phyloP scores from a whole-genome alignment of 2,113 vertebrate genomes.

The Zosterops japonicus region DNA sequence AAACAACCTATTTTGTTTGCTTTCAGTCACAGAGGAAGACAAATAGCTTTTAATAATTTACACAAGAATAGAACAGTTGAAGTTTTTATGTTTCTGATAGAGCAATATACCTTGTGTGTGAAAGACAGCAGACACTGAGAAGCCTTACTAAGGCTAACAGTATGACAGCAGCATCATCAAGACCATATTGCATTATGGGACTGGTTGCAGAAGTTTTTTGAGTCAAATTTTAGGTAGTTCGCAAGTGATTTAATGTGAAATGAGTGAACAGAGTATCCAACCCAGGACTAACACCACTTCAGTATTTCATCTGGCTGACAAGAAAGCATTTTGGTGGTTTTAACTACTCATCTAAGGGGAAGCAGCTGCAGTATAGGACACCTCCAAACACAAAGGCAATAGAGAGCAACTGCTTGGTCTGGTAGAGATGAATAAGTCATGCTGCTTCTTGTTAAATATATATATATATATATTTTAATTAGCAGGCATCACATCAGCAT shows the following conservation, averaged over 20 bases:
- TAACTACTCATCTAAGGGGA: neutral
- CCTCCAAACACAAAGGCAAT: neutral
- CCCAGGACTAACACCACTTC: neutral
- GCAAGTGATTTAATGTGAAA: neutral
- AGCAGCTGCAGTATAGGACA: neutral
- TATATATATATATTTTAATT: neutral
- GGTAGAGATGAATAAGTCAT: neutral
- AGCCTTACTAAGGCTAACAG: neutral
- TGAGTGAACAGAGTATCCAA: neutral
- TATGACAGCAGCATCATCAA: neutral
- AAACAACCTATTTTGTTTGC: neutral
- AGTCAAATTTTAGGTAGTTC: neutral
- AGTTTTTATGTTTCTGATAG: neutral
- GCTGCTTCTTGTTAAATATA: neutral
- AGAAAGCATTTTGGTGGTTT: neutral
- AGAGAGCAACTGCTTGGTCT: neutral
- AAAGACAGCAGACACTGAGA: neutral
- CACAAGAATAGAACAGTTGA: neutral
- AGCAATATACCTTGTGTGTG: neutral
- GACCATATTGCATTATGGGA: neutral
- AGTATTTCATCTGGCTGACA: neutral
- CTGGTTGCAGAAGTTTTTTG: neutral
- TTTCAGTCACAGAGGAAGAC: neutral
- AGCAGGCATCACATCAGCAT: neutral
- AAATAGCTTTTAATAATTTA: neutral